Evolutionary conservation across 2,113 vertebrate genomes (phyloP).

Genomic region (Muntiacus reevesi): DNA sequence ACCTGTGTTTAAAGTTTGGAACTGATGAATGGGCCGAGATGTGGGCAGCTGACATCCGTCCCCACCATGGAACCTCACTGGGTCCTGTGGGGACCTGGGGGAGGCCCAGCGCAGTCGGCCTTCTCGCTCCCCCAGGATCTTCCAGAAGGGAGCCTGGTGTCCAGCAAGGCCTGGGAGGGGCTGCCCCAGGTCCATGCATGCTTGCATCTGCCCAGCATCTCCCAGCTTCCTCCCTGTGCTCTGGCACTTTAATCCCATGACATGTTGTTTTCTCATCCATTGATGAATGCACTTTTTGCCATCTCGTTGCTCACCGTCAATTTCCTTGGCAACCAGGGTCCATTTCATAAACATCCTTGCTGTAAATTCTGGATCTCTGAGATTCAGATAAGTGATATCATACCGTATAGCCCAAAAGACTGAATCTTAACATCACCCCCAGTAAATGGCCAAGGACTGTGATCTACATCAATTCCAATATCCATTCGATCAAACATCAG

Average conservation of each 20-base stretch:
- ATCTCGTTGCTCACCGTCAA: neutral
- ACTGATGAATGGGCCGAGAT: fast-evolving
- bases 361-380: neutral
- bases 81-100: neutral
- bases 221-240: fast-evolving
- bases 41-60: neutral
- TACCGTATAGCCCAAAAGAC: neutral
- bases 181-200: no score
- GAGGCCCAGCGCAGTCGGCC: fast-evolving
- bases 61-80: neutral
- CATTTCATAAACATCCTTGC: neutral
- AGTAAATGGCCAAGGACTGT: neutral
- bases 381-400: neutral
- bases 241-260: no score
- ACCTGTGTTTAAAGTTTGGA: neutral
- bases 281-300: neutral
- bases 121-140: neutral
- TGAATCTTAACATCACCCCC: neutral
- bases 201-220: fast-evolving
- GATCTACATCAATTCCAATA: fast-evolving
- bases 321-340: neutral
- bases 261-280: neutral
- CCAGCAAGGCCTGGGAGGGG: neutral
- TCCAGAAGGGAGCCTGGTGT: neutral
- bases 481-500: fast-evolving